phyloP scores from a whole-genome alignment of 2,888 invertebrate species.

The Campoletis raptor region DNA sequence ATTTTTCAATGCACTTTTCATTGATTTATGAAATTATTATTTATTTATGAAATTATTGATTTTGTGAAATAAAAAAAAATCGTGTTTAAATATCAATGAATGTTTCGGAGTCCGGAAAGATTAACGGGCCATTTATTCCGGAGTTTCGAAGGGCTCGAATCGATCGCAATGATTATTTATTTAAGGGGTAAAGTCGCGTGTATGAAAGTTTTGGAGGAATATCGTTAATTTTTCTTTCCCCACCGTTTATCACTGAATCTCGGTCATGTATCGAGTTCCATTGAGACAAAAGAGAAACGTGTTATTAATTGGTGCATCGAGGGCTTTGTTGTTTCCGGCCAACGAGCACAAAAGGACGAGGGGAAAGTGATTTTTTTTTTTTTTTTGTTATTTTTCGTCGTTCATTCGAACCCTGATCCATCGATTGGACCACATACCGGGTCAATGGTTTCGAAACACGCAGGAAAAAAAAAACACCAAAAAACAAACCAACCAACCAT shows the following conservation, averaged over 20 bases:
- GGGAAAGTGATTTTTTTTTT: not conserved
- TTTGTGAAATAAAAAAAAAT: not conserved
- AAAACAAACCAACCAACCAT: not conserved
- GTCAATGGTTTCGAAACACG: constrained; percentile 13
- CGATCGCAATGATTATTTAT: not conserved
- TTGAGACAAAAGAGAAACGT: constrained; percentile 6
- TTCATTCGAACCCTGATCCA: not conserved
- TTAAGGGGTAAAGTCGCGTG: not conserved
- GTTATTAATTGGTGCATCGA: constrained; percentile 16
- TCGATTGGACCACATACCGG: not conserved
- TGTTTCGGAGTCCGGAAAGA: not conserved
- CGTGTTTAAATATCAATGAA: not conserved
- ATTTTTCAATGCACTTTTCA: no score
- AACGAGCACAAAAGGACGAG: not conserved
- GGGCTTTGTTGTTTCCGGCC: constrained; percentile 5
- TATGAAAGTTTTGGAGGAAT: not conserved
- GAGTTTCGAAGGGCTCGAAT: not conserved
- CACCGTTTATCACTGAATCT: not conserved
- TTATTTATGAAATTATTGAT: not conserved
- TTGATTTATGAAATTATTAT: no score
- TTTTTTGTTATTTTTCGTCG: not conserved
- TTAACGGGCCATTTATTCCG: not conserved
- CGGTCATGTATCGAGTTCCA: not conserved
- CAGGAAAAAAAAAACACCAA: not conserved
- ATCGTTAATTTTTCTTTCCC: not conserved